Conservation (phyloP, 2,113 vertebrate species). For the Chamaetylas fuelleborni region DNA sequence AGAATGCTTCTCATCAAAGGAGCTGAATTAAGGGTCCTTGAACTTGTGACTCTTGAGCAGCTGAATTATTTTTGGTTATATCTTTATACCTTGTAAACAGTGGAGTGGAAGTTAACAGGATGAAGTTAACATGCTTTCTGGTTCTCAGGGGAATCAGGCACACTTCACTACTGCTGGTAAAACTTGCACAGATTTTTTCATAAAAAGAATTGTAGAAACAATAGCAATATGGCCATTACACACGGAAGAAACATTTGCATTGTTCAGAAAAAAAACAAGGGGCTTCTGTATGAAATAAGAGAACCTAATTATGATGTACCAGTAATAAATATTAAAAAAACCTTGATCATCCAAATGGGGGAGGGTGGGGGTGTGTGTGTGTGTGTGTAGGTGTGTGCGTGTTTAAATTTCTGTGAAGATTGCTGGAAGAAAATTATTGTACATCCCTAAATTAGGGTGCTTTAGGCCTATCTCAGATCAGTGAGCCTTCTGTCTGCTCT, state of each 20-base stretch:
- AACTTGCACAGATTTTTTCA: background rate
- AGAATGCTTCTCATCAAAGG: background rate
- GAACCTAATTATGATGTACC: background rate
- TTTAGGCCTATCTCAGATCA: background rate
- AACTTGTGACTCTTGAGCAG: background rate
- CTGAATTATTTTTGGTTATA: background rate
- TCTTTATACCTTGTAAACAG: background rate
- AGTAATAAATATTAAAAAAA: background rate
- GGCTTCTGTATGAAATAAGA: background rate
- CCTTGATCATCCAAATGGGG: background rate
- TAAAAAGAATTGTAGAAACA: background rate
- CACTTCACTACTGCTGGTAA: background rate
- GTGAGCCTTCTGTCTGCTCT: background rate
- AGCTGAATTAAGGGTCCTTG: background rate
- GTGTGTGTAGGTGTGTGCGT: background rate
- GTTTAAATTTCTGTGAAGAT: background rate
- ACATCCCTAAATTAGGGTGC: background rate
- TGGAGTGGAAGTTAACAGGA: background rate
- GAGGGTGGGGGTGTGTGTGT: background rate
- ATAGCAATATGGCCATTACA: background rate
- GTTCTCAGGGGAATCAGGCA: background rate
- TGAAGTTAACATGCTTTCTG: background rate
- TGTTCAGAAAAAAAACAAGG: background rate
- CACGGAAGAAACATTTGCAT: background rate
- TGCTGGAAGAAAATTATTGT: background rate